A percentile compares a stretch with the other conserved stretches of the same genome.
Conservation (phyloP, 53 echinoderm and acorn worm genomes). For the Pentamera pediparva region DNA sequence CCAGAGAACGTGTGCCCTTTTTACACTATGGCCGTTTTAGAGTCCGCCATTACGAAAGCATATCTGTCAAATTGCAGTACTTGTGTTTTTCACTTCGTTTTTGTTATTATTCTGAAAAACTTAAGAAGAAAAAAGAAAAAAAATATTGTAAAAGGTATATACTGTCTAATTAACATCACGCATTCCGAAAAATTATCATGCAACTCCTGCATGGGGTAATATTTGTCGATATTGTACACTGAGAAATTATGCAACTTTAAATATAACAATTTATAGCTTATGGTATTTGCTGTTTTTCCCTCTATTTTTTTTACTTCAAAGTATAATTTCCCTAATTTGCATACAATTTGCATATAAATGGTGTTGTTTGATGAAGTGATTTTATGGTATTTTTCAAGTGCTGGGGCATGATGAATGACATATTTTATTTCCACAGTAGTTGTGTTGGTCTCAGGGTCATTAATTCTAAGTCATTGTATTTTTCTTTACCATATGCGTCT, state of each 20-base stretch:
- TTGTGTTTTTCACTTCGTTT: slow-evolving; percentile 22
- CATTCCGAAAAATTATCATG: slow-evolving; percentile 40
- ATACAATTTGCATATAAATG: slow-evolving; percentile 15
- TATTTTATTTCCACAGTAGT: slow-evolving; percentile 37
- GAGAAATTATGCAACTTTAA: slow-evolving; percentile 40
- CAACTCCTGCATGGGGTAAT: slow-evolving; percentile 44
- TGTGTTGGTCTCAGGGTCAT: slow-evolving; percentile 33
- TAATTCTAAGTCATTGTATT: slow-evolving; percentile 16
- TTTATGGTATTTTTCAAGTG: slow-evolving; percentile 34
- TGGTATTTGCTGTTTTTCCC: slow-evolving; percentile 3
- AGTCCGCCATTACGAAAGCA: slow-evolving; percentile 22
- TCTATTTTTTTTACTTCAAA: slow-evolving; percentile 14
- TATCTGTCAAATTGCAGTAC: slow-evolving; percentile 36
- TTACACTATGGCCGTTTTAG: slow-evolving; percentile 2
- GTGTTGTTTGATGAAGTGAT: slow-evolving; percentile 28
- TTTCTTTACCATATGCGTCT: not conserved
- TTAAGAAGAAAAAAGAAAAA: not conserved
- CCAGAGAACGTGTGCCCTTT: slow-evolving; percentile 35
- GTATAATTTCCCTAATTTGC: slow-evolving; percentile 29
- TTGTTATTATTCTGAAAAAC: not conserved
- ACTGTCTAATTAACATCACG: slow-evolving; percentile 35
- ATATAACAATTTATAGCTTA: slow-evolving; percentile 32
- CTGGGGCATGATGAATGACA: slow-evolving; percentile 32
- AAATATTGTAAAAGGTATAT: slow-evolving; percentile 12
- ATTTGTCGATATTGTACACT: slow-evolving; percentile 31